These are phyloP conservation scores for Caenorhabditis remanei DNA, from an alignment of 1,140 invertebrate species.

Conservation along the genomic window DNA sequence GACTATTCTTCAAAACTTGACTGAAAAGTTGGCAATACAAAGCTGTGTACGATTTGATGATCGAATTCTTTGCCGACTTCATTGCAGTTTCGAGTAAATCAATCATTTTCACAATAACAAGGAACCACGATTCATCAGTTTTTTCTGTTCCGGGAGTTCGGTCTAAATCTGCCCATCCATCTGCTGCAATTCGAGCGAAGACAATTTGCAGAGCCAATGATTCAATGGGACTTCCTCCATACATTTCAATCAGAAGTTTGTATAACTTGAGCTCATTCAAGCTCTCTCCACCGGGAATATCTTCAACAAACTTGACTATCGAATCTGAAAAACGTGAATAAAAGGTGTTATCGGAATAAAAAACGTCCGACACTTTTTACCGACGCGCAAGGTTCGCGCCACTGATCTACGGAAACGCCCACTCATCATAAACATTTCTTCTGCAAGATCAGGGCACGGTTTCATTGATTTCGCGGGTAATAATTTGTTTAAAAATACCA, in stretches of 20 bases:
- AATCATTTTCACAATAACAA: slow-evolving; percentile 1
- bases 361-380: too few relatives aligned
- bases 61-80: slow-evolving; percentile 28
- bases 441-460: too few relatives aligned
- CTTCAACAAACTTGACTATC: slow-evolving; percentile 12
- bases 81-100: background rate
- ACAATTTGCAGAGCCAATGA: slow-evolving; percentile 34
- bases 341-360: too few relatives aligned
- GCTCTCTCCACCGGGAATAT: background rate
- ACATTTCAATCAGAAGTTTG: slow-evolving; percentile 11
- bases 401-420: too few relatives aligned
- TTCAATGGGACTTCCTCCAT: slow-evolving; percentile 7
- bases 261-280: background rate
- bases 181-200: slow-evolving; percentile 1
- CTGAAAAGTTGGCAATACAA: slow-evolving; percentile 22
- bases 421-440: too few relatives aligned
- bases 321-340: background rate
- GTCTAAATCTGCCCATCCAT: slow-evolving; percentile 41
- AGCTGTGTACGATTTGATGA: slow-evolving; percentile 25
- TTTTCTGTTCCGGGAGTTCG: slow-evolving; percentile 27
- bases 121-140: slow-evolving; percentile 34
- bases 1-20: slow-evolving; percentile 38
- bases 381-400: too few relatives aligned
- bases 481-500: too few relatives aligned
- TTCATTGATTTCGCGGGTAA: too few relatives aligned